Percentiles rank a stretch among this genome's conserved stretches.
phyloP scores from a whole-genome alignment of 1,140 invertebrate genomes.

The Saccostrea cuccullata region DNA sequence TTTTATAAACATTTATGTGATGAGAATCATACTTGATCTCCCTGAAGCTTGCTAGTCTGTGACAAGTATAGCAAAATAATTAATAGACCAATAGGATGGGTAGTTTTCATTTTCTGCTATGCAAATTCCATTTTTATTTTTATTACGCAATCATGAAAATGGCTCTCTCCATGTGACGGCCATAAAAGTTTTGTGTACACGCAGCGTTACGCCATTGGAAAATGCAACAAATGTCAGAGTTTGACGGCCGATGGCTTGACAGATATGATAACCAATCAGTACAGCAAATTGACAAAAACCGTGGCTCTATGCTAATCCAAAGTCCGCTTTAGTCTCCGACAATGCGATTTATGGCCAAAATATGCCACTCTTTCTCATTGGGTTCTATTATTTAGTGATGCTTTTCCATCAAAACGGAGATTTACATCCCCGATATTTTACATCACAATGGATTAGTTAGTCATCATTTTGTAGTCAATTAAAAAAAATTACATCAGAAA shows the following conservation, averaged over 20 bases:
- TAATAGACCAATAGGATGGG: neutral
- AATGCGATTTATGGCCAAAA: conserved; percentile 9
- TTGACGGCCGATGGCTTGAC: neutral
- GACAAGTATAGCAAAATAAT: neutral
- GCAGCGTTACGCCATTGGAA: neutral
- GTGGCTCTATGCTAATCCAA: neutral
- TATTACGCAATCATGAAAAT: conserved; percentile 18
- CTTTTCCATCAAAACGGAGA: conserved; percentile 15
- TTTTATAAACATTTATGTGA: too few species aligned
- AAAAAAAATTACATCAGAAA: conserved; percentile 17
- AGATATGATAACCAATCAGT: conserved; percentile 31
- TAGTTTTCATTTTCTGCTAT: neutral
- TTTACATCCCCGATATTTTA: conserved; percentile 24
- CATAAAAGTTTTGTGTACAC: neutral
- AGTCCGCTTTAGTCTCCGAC: conserved; percentile 3
- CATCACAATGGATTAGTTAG: neutral
- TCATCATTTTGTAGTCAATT: conserved; percentile 26
- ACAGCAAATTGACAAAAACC: conserved; percentile 16
- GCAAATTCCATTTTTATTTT: conserved; percentile 7
- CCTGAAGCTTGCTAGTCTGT: neutral
- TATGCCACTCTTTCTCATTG: neutral
- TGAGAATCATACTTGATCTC: too few species aligned
- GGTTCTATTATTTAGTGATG: neutral
- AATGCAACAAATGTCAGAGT: conserved; percentile 13
- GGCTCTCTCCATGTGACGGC: neutral